Evolutionary conservation across 2,797 vertebrate genomes (phyloP), one percentile per base, ranked within the genome.

Genomic region (Paramormyrops hopkinsi): DNA sequence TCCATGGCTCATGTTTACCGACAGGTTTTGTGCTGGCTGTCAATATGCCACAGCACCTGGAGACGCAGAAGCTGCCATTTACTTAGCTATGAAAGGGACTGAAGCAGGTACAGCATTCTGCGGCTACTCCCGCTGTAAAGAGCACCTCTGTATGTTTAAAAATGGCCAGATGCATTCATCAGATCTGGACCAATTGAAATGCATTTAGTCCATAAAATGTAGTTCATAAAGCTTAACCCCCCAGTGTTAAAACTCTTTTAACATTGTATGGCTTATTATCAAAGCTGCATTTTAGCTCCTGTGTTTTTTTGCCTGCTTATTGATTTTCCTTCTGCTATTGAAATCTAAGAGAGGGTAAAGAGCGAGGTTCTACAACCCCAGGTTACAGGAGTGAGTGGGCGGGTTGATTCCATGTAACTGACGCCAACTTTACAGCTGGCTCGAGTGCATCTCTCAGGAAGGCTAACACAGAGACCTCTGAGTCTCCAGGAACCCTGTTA

Each of bases 1-100:
- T 69, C 76, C 62, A 62, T 2, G 1, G 41, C 9, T n/a, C 84
- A 0, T 50, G 37, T 17, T 86, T 5, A 2, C 19, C 88, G 86
- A 33, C 0, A 17, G 90, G 90, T 89, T 82, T 1, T 2, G 25
- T 33, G 33, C 83, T 84, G 59, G 89, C 51, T 33, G 3, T 90
- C 5, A 12, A 22, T 37, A 0, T 84, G 91, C 25, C 85, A 85
- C 90, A 89, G 88, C 87, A 11, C 46, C 3, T 25, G 14, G 86
- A 7, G 0, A 1, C 51, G 0, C 25, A 88, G 90, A 88, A 62
- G 79, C 17, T 41, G 89, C n/a, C 33, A n/a, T 14, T 90, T 90
- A 76, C 90, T 90, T 19, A 76, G 48, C 65, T 53, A 82, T 0
- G 6, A 62, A 5, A 82, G 73, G 33, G 56, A 0, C 12, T n/a